Evolutionary conservation across 2,113 vertebrate genomes (phyloP).

Genomic region (Glaucomys volans): DNA sequence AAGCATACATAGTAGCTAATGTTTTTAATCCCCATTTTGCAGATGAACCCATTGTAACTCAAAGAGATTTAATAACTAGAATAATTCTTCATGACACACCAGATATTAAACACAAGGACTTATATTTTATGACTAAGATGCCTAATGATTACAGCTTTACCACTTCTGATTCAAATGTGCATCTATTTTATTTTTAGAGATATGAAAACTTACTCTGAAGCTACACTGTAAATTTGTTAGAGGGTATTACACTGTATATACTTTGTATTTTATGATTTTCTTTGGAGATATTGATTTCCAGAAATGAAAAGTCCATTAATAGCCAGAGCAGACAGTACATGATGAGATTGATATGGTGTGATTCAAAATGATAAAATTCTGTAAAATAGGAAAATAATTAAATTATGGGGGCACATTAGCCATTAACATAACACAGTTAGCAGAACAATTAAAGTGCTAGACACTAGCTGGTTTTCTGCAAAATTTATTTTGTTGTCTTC

Average conservation of each 20-base stretch:
- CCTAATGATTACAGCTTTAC: neutral
- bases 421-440: neutral
- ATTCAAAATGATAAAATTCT: conserved; percentile 25
- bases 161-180: neutral
- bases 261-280: conserved; percentile 20
- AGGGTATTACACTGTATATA: neutral
- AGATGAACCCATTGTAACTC: neutral
- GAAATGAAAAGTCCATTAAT: conserved; percentile 31
- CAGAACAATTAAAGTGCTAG: neutral
- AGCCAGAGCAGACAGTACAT: neutral
- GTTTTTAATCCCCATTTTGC: neutral
- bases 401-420: neutral
- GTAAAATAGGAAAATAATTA: conserved; percentile 32
- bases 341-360: neutral
- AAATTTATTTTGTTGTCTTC: conserved; percentile 25
- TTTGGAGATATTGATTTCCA: conserved; percentile 5
- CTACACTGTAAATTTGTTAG: neutral
- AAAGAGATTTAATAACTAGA: conserved; percentile 10
- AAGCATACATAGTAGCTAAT: neutral
- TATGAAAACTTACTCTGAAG: neutral
- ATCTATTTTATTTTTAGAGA: neutral
- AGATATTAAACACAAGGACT: conserved; percentile 27
- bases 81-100: neutral
- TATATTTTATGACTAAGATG: neutral
- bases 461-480: neutral